Evolutionary conservation across 1,140 invertebrate genomes (phyloP), one percentile per base, ranked within the genome.

Genomic region (Pseudobourletiella spinata): DNA sequence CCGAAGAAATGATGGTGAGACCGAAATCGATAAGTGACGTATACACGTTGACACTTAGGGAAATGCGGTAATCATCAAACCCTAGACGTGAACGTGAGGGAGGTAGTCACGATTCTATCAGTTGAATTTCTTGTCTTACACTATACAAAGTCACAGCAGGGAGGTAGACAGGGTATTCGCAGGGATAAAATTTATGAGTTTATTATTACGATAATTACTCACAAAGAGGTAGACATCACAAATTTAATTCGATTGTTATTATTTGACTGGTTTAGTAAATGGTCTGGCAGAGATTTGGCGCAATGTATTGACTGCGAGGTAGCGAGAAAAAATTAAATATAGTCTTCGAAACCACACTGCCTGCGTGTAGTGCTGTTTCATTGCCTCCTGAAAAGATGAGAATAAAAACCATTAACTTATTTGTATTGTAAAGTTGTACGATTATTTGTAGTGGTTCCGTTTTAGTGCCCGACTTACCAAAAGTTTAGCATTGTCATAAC

Each of bases 261-360:
- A 48, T 22, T 48, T 48, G 44, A 48, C 44, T 48, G 14, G 6
- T 15, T 48, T 11, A 11, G 44, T 18, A 6, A 22, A 22, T 6
- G 14, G 44, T 48, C 14, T 11, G 6, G 14, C 44, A 11, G 44
- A 48, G 25, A 57, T 57, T 22, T 18, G 6, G 24, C 32, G 54
- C 24, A 64, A 78, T 2, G 89, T 91, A 73, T 96, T 96, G 11
- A 95, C 86, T 32, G 91, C 80, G 74, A 91, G 86, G 73, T 95
- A 97, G 28, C 91, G 82, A 29, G 91, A 95, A 78, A 95, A 92
- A 48, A 86, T 74, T 69, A 96, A 83, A 73, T 95, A 97, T 4
- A 97, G 77, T 71, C 84, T 83, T 64, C 94, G 81, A 74, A 91
- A 97, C 94, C 94, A 98, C 15, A 91, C 82, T 74, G 91, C 84